Base-by-base conservation (phyloP, 2,888 invertebrate species). In the Tachina grossa region DNA sequence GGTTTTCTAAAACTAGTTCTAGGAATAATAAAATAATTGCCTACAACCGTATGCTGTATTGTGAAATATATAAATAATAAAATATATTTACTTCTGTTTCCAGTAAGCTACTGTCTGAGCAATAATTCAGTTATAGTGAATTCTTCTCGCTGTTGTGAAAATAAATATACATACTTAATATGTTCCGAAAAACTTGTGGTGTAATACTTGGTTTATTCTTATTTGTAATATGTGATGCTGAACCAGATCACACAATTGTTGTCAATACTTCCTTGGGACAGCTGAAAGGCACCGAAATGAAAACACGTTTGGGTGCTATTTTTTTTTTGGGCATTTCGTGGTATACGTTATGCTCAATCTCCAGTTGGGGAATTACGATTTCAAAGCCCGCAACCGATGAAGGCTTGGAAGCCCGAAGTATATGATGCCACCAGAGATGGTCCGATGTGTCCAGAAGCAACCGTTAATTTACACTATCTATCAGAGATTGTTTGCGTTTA, bases 401-500 rank as follows among this genome's bases (percentile, higher is more conserved):
- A 91, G 11, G 86, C 91, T 1, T 95, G 95, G 93, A 86, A 90
- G 0, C 92, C 91, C 0, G 88, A 87, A 0, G 89, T 92, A 0
- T 94, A 94, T 63, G 93, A 95, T 89, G 95, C 94, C 0, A 93
- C 93, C 1, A 78, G 91, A 81, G 95, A 95, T 72, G 95, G 94
- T 0, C 94, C 94, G 0, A 92, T 93, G 57, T 95, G 95, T 85
- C 94, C 94, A 0, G 93, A 93, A 86, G 91, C 92, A 0, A 90
- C 92, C 22, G 49, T 78, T 3, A 89, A 89, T 61, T 76, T 88
- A 79, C 87, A 88, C 2, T 86, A 89, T 77, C 87, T 92, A 19
- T 93, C 93, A 3, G 95, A 95, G 94, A 95, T 88, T 95, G 95
- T 87, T 90, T 95, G 19, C 92, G 93, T 10, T 88, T 95, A n/a